Evolutionary conservation across 2,888 invertebrate genomes (phyloP), one percentile per base, ranked within the genome.

Genomic region (Torymus tubicola): DNA sequence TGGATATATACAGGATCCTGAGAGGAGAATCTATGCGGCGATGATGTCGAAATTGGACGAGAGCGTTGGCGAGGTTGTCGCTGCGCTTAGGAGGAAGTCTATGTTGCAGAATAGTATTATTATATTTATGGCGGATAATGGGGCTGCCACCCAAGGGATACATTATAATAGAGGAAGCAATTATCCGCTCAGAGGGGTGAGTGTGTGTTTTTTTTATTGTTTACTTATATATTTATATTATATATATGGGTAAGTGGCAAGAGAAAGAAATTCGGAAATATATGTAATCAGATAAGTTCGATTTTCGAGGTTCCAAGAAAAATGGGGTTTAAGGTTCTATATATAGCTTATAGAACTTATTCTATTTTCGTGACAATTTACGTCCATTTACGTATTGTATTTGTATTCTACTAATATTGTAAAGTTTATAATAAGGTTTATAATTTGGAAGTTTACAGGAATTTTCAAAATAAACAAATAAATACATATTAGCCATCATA

Each of bases 121-220:
- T 73, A 90, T 97, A 0, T 98, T 98, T 88, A 93, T 95, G 84
- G 95, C 97, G 13, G 98, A 98, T 89, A 98, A 98, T 88, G 97
- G 97, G 0, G 96, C 95, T 0, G 96, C 96, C 69, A 94, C 96
- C 0, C 91, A 93, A 77, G 97, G 96, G 0, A 86, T 93, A 69
- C 94, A 94, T 87, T 88, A 92, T 70, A 98, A 97, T 90, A 93
- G 93, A 69, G 96, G 94, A 12, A 96, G 95, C 18, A 96, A 96
- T 91, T 95, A 93, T 92, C 96, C 96, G n/a, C 89, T 96, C 13
- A 92, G 95, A 89, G 96, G 96, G 18, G 96, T 95, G 91, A 91
- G 91, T 31, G 42, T 16, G 13, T 14, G 12, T 21, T 52, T 68
- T 55, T 24, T 24, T 57, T 2, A 57, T 12, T 11, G n/a, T 24